Percentiles rank a stretch among this genome's conserved stretches.
phyloP scores from a whole-genome alignment of 2,797 vertebrate species.

The Pogoniulus pusillus region DNA sequence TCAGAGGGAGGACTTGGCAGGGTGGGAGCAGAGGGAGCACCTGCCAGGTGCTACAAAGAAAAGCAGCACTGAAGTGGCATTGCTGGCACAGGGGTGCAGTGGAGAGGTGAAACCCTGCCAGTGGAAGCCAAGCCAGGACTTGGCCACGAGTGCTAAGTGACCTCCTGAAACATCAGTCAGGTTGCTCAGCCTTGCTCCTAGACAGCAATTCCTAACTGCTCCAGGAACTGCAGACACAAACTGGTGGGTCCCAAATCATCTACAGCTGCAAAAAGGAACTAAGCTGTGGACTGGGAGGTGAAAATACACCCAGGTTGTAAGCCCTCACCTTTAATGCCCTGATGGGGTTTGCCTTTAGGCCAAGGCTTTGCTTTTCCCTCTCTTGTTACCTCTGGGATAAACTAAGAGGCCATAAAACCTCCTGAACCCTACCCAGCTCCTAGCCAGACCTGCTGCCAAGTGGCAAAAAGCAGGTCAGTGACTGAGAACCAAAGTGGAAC shows the following conservation, averaged over 20 bases:
- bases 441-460: not conserved
- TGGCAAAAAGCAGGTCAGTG: not conserved
- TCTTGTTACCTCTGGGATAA: not conserved
- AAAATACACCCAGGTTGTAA: not conserved
- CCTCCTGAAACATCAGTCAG: not conserved
- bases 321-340: not conserved
- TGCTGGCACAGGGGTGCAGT: not conserved
- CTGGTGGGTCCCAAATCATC: not conserved
- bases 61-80: fast-evolving
- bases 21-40: too few relatives aligned
- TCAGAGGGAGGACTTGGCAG: not conserved
- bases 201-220: not conserved
- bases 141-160: not conserved
- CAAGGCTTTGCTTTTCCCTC: not conserved
- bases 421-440: not conserved
- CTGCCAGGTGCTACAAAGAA: not conserved
- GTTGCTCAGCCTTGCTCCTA: not conserved
- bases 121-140: not conserved
- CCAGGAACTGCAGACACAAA: not conserved
- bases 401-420: not conserved
- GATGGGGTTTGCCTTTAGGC: not conserved
- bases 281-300: not conserved
- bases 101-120: not conserved
- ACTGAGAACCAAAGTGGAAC: not conserved
- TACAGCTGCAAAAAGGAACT: not conserved